phyloP scores from a whole-genome alignment of 2,888 invertebrate species.

The Phalangium opilio region DNA sequence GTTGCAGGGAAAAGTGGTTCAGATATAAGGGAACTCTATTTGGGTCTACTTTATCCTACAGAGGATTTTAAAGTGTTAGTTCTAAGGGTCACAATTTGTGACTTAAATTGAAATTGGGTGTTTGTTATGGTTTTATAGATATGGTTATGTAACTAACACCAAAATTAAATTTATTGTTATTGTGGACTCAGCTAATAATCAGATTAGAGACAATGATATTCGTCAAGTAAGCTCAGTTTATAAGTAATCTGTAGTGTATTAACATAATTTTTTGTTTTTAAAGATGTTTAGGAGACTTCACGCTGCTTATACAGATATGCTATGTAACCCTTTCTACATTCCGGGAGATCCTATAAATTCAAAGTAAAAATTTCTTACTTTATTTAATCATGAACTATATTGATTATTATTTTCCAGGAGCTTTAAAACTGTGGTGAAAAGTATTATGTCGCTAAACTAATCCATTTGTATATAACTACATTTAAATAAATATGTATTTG shows the following conservation, averaged over 20 bases:
- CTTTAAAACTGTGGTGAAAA: slow-evolving; percentile 29
- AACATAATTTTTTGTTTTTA: slow-evolving; percentile 12
- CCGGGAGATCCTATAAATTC: slow-evolving; percentile 80
- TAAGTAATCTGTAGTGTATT: background rate
- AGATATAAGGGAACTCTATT: slow-evolving; percentile 73
- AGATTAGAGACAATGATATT: slow-evolving; percentile 81
- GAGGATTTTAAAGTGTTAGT: slow-evolving; percentile 92
- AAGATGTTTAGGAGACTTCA: slow-evolving; percentile 81
- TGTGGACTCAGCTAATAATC: slow-evolving; percentile 73
- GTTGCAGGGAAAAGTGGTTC: slow-evolving; percentile 32
- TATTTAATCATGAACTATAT: slow-evolving; percentile 5
- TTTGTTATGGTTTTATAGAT: slow-evolving; percentile 24
- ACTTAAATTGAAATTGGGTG: slow-evolving; percentile 1
- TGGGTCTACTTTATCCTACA: slow-evolving; percentile 79
- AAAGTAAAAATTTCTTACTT: slow-evolving; percentile 44
- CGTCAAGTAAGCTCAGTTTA: slow-evolving; percentile 50
- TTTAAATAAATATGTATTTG: too few species aligned
- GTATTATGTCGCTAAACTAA: slow-evolving; percentile 22
- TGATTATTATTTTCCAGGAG: slow-evolving; percentile 23
- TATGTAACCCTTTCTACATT: slow-evolving; percentile 92
- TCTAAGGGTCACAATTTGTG: too few species aligned
- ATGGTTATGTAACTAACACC: slow-evolving; percentile 92
- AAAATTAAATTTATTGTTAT: slow-evolving; percentile 87
- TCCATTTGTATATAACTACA: background rate
- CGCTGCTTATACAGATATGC: slow-evolving; percentile 76